Conservation (phyloP, 2,888 invertebrate genomes). For the Drosophila cognata region DNA sequence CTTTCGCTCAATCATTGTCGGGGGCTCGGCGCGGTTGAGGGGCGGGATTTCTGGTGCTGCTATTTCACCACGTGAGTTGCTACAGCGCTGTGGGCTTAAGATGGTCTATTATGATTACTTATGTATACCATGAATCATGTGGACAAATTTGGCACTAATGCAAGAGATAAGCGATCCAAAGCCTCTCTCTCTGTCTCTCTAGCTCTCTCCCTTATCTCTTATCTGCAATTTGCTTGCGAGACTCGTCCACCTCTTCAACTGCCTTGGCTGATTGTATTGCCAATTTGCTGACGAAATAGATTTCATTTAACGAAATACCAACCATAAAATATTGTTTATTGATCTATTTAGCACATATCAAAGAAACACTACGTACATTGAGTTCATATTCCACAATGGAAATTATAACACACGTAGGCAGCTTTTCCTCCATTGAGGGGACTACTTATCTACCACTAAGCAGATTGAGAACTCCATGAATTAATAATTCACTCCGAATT, state of each 20-base stretch:
- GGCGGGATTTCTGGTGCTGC: not conserved
- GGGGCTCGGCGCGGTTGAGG: not conserved
- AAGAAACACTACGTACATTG: not conserved
- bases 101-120: not conserved
- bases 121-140: not conserved
- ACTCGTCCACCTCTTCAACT: too few relatives aligned
- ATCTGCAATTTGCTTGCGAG: not conserved
- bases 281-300: constrained; percentile 13
- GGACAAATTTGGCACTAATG: not conserved
- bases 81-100: not conserved
- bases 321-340: not conserved
- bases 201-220: not conserved
- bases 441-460: not conserved
- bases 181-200: not conserved
- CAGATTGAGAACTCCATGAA: not conserved
- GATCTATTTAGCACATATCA: not conserved
- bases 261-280: constrained; percentile 15
- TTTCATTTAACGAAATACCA: not conserved
- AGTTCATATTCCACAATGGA: not conserved
- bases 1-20: constrained; percentile 52
- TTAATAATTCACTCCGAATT: not conserved
- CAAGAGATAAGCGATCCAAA: not conserved
- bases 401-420: not conserved
- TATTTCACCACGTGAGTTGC: constrained; percentile 34
- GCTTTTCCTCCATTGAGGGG: not conserved